phyloP scores from a whole-genome alignment of 2,797 vertebrate species.

The Hoplostethus atlanticus region DNA sequence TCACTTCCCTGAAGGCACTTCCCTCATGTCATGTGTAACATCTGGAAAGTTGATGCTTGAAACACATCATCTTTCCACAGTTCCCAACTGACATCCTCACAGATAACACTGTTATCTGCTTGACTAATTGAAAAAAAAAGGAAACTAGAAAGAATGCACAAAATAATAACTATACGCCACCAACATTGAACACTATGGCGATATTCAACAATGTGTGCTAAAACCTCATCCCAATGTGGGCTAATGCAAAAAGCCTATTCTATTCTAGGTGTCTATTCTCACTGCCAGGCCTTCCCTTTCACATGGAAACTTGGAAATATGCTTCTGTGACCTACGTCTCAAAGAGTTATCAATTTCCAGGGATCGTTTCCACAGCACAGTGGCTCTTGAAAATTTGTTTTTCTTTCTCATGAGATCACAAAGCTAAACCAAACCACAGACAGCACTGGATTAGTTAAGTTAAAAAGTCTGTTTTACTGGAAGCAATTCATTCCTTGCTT shows the following conservation, averaged over 20 bases:
- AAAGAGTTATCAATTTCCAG: constrained; percentile 50
- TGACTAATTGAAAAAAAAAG: constrained; percentile 11
- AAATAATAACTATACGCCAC: background rate
- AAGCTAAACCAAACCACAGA: constrained; percentile 33
- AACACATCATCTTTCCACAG: constrained; percentile 55
- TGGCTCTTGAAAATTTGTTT: background rate
- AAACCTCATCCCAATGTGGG: constrained; percentile 17
- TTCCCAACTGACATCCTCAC: constrained; percentile 39
- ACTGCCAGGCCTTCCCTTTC: constrained; percentile 35
- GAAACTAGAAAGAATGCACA: constrained; percentile 9
- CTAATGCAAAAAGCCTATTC: constrained; percentile 10
- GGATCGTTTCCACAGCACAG: constrained; percentile 53
- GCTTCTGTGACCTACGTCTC: constrained; percentile 26
- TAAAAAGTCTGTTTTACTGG: constrained; percentile 9
- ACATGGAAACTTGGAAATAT: constrained; percentile 39
- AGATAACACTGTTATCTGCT: constrained; percentile 44
- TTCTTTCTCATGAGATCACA: constrained; percentile 14
- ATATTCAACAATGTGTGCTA: constrained; percentile 1
- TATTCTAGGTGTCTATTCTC: constrained; percentile 21
- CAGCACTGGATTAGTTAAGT: constrained; percentile 19
- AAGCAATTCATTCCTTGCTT: background rate
- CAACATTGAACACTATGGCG: background rate
- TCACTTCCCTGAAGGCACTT: constrained; percentile 73
- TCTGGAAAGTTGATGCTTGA: constrained; percentile 71
- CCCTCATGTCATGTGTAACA: constrained; percentile 71